Evolutionary conservation across 2,797 vertebrate genomes (phyloP).

Genomic region (Myotis daubentonii): DNA sequence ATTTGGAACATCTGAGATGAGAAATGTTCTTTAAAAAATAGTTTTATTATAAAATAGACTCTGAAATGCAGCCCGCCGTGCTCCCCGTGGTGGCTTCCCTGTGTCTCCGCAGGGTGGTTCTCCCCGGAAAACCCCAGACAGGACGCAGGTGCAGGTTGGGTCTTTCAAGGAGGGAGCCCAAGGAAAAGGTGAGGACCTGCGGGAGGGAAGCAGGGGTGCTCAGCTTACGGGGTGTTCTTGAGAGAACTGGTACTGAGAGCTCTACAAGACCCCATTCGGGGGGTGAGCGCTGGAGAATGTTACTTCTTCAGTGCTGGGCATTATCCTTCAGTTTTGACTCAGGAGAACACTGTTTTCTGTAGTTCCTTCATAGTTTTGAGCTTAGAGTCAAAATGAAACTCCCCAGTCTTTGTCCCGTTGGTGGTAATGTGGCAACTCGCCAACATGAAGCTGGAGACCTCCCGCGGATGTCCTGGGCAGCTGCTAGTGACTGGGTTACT

Average conservation of each 20-base stretch:
- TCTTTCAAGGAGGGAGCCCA: not conserved
- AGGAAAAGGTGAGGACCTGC: not conserved
- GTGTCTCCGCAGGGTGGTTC: not conserved
- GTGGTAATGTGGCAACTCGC: not conserved
- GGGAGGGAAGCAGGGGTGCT: not conserved
- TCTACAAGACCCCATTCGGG: not conserved
- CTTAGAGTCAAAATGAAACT: not conserved
- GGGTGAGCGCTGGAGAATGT: no score
- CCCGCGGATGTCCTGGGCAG: rapidly evolving
- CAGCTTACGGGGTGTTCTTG: not conserved
- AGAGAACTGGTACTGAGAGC: not conserved
- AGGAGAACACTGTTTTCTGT: not conserved
- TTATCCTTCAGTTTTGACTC: not conserved
- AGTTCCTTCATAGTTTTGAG: not conserved
- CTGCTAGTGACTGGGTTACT: not conserved
- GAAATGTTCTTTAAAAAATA: not conserved
- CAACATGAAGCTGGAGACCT: not conserved
- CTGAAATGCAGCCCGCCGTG: not conserved
- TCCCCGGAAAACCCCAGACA: not conserved
- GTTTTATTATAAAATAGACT: not conserved
- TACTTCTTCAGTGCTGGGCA: not conserved
- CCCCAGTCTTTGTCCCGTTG: not conserved
- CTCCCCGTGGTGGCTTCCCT: not conserved
- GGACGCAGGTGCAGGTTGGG: not conserved
- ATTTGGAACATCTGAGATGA: not conserved